phyloP scores from a whole-genome alignment of 2,888 invertebrate genomes.

The Macrosoma leucophasiata region DNA sequence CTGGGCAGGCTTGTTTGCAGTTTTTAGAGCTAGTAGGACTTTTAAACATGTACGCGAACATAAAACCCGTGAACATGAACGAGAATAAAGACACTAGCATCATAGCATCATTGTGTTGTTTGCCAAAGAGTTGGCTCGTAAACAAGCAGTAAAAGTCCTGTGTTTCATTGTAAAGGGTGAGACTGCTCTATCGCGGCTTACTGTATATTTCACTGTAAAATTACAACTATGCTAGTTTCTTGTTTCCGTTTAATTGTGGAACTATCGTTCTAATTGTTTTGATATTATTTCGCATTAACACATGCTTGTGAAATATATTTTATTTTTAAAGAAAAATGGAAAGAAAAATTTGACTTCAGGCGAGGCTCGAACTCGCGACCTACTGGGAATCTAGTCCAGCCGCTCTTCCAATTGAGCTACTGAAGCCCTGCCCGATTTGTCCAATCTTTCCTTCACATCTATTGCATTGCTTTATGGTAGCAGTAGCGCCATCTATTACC shows the following conservation, averaged over 20 bases:
- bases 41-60: constrained; percentile 5
- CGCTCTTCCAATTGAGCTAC: no score
- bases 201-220: constrained; percentile 47
- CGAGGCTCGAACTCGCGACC: no score
- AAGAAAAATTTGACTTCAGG: no score
- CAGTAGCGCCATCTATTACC: no score
- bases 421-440: no score
- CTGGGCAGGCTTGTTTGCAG: constrained; percentile 1
- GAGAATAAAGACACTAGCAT: constrained; percentile 41
- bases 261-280: no score
- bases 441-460: no score
- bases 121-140: constrained; percentile 55
- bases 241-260: constrained; percentile 48
- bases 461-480: no score
- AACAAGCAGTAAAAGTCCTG: constrained; percentile 55
- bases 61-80: constrained; percentile 27
- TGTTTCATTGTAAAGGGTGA: constrained; percentile 42
- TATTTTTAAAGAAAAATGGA: no score
- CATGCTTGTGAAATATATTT: no score
- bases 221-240: constrained; percentile 42
- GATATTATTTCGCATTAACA: no score
- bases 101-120: constrained; percentile 41
- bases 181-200: constrained; percentile 28
- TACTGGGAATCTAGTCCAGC: no score
- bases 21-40: not conserved